Evolutionary conservation across 2,888 invertebrate genomes (phyloP).

Genomic region (Lumbricus terrestris): DNA sequence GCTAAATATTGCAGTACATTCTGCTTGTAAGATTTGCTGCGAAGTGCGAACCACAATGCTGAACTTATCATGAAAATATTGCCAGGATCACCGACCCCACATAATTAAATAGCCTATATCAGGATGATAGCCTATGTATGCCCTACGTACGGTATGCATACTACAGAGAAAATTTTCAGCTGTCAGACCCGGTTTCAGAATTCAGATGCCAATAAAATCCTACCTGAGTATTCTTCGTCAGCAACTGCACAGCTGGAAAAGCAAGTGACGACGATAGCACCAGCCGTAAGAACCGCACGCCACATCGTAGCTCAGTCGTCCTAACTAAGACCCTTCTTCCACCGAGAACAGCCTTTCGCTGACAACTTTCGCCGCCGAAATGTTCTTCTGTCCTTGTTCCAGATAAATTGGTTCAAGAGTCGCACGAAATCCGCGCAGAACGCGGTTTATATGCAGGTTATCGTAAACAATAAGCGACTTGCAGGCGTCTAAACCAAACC

Average conservation of each 20-base stretch:
- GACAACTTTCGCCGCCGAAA: neutral
- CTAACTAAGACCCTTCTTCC: neutral
- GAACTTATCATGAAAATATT: neutral
- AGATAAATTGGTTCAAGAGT: neutral
- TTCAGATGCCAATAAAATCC: neutral
- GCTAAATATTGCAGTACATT: no score
- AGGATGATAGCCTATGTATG: no score
- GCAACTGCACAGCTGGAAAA: neutral
- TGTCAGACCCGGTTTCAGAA: neutral
- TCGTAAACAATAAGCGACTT: neutral
- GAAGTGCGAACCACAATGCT: neutral
- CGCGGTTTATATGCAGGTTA: no score
- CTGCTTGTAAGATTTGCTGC: no score
- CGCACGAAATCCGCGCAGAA: no score
- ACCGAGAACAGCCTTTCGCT: neutral
- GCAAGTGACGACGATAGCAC: neutral
- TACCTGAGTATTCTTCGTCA: slow-evolving; percentile 3
- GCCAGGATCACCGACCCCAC: no score
- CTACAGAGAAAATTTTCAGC: neutral
- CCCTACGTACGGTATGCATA: neutral
- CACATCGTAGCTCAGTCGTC: neutral
- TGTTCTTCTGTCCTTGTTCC: neutral
- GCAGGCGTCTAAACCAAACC: neutral
- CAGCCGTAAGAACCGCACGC: neutral
- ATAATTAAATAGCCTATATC: no score